Evolutionary conservation across 2,797 vertebrate species (phyloP).

Genomic region (Adelosebastes latens): DNA sequence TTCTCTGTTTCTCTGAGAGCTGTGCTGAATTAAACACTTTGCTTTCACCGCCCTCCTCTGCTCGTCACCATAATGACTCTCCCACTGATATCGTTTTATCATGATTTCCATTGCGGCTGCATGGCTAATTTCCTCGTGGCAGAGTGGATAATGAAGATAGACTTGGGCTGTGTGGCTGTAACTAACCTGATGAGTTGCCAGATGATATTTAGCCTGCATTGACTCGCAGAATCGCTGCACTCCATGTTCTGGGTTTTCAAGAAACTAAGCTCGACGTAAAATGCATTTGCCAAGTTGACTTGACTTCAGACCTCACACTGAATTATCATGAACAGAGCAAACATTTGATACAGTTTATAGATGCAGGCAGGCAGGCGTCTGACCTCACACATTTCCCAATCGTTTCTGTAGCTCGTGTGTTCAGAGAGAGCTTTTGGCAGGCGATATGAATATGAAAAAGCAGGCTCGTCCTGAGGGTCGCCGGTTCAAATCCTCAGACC

Average conservation of each 20-base stretch:
- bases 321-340: background rate
- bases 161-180: conserved; percentile 47
- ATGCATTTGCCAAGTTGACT: conserved; percentile 19
- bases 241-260: background rate
- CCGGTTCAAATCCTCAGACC: conserved; percentile 25
- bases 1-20: conserved; percentile 21
- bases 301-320: background rate
- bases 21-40: conserved; percentile 8
- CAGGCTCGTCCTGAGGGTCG: background rate
- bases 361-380: background rate
- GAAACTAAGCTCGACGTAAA: background rate
- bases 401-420: background rate
- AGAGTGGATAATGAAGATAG: conserved; percentile 67
- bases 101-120: conserved; percentile 46
- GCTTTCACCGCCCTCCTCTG: background rate
- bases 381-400: conserved; percentile 1
- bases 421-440: conserved; percentile 6
- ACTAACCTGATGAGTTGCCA: conserved; percentile 58
- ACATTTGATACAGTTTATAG: conserved; percentile 5
- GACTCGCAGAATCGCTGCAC: conserved; percentile 18
- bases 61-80: conserved; percentile 31
- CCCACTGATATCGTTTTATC: conserved; percentile 45
- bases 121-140: conserved; percentile 63
- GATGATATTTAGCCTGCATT: conserved; percentile 43
- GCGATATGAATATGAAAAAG: background rate